Evolutionary conservation across 2,888 invertebrate species (phyloP).

Genomic region (Ethmia dodecea): DNA sequence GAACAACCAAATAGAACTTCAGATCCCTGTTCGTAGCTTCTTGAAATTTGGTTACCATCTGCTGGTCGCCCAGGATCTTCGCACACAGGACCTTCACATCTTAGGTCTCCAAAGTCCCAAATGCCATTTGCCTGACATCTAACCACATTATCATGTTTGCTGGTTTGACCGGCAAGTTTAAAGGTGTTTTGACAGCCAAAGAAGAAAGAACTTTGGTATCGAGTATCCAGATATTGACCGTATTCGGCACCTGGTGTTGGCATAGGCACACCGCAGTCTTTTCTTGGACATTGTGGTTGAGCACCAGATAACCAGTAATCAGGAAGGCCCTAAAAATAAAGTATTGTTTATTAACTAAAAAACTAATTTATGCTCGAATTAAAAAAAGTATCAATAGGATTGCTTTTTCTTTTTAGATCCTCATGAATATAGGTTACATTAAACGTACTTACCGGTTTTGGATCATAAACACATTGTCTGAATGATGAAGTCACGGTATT

Average conservation of each 20-base stretch:
- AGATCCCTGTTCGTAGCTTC: conserved; percentile 92
- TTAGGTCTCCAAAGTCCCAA: conserved; percentile 98
- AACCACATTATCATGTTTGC: conserved; percentile 94
- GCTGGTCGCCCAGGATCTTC: conserved; percentile 96
- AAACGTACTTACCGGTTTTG: conserved; percentile 81
- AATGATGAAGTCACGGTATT: conserved; percentile 90
- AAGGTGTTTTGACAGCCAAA: conserved; percentile 98
- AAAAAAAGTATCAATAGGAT: not conserved
- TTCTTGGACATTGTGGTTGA: conserved; percentile 90
- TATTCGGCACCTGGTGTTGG: conserved; percentile 96
- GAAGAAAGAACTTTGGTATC: conserved; percentile 95
- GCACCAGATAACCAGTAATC: conserved; percentile 94
- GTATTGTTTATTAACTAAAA: conserved; percentile 1
- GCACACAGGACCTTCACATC: conserved; percentile 98
- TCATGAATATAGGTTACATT: not conserved
- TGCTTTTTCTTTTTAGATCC: not conserved
- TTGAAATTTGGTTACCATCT: conserved; percentile 91
- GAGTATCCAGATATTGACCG: conserved; percentile 91
- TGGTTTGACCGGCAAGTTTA: conserved; percentile 94
- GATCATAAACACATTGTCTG: conserved; percentile 97
- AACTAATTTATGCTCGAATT: too few relatives aligned
- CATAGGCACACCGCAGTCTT: conserved; percentile 94
- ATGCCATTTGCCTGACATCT: conserved; percentile 93
- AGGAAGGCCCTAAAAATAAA: conserved; percentile 81
- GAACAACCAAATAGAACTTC: conserved; percentile 94